Base-by-base conservation (phyloP, 1,140 invertebrate genomes). In the Trialeurodes vaporariorum region DNA sequence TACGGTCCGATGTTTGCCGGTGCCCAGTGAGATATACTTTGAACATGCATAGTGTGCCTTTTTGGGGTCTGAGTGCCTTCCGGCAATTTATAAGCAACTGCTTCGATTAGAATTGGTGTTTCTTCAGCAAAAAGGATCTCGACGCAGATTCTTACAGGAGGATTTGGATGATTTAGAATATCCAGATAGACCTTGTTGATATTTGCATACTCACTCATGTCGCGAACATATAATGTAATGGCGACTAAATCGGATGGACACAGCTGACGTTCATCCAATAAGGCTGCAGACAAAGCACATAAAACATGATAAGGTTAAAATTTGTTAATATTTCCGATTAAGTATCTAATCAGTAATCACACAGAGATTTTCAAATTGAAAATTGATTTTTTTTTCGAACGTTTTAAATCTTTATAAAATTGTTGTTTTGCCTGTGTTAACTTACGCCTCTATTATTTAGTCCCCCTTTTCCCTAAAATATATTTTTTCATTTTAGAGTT, bases 1-100 rank as follows among this genome's bases (percentile, higher is more conserved):
- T 96, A 98, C 27, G 94, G 94, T 21, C 94, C 94, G 72, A 98
- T 96, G 76, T 94, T 96, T 59, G 93, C 92, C 2, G 94, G 93
- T 2, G 94, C 93, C 94, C 94, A 97, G 79, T 96, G 92, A 25
- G 93, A 96, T 68, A 96, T 87, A 63, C 92, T 89, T 78, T 96
- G 94, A 26, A 96, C 93, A 78, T 96, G 93, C 89, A 96, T 91
- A 12, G 87, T 90, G 60, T 86, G 82, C 72, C 86, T 83, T 66
- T 82, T 76, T 62, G 75, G 79, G 1, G 69, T 58, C 12, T 25
- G 71, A 27, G 62, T 66, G 21, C 67, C 59, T 59, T 73, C 70
- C 13, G 68, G 11, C 34, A 66, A 76, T 67, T 80, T 82, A 77
- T 84, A 87, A n/a, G 86, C 86, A 69, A 87, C 82, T 65, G 86